Percentiles rank a stretch among this genome's conserved stretches.
phyloP scores from a whole-genome alignment of 2,888 invertebrate species.

The Parnassius smintheus region DNA sequence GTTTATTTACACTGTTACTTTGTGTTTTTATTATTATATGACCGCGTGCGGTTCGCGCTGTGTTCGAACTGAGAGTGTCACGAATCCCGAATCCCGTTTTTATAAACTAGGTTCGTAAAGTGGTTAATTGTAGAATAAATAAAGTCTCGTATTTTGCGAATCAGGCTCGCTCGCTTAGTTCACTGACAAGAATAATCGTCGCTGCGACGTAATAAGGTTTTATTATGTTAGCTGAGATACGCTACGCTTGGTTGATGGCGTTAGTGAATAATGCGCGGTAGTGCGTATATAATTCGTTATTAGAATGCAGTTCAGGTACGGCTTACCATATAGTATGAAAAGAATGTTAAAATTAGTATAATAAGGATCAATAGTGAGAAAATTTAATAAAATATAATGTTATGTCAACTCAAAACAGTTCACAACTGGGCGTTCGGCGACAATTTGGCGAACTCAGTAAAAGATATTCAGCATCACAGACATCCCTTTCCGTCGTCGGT shows the following conservation, averaged over 20 bases:
- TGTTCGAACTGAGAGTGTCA: slow-evolving; percentile 56
- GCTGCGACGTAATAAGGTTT: slow-evolving; percentile 17
- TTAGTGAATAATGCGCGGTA: slow-evolving; percentile 5
- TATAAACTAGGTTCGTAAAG: slow-evolving; percentile 49
- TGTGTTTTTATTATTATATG: slow-evolving; percentile 44
- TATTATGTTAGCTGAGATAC: slow-evolving; percentile 13
- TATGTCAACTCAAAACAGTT: no score
- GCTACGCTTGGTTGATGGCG: slow-evolving; percentile 17
- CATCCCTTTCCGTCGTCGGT: no score
- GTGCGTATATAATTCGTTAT: slow-evolving; percentile 14
- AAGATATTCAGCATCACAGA: no score
- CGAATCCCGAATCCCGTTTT: slow-evolving; percentile 45
- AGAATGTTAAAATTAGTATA: no score
- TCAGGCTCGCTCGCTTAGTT: slow-evolving; percentile 32
- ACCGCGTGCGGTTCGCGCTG: slow-evolving; percentile 59
- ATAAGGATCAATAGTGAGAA: no score
- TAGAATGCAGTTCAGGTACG: slow-evolving; percentile 4
- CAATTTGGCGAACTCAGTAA: no score
- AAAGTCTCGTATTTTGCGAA: slow-evolving; percentile 43
- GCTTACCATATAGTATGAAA: not conserved
- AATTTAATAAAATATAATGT: no score
- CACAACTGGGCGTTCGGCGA: no score
- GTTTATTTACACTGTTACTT: slow-evolving; percentile 34
- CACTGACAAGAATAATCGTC: slow-evolving; percentile 29
- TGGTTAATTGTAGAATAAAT: slow-evolving; percentile 56